Evolutionary conservation across 2,113 vertebrate genomes (phyloP).

Genomic region (Speoplatyrhinus poulsoni): DNA sequence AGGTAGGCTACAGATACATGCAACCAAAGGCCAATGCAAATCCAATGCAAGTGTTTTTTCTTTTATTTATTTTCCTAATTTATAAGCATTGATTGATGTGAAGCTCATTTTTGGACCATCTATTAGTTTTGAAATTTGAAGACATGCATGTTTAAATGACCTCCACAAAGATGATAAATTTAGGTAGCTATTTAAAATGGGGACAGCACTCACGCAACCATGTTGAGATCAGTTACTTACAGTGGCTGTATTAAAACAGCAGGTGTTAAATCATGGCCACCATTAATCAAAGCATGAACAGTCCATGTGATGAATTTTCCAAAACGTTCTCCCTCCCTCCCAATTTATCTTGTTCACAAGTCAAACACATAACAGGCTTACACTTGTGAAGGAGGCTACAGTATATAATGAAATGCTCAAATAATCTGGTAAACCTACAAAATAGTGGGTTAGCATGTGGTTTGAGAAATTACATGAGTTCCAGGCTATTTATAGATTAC

Average conservation of each 20-base stretch:
- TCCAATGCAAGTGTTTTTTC: background rate
- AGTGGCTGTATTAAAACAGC: constrained; percentile 78
- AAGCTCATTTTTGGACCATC: background rate
- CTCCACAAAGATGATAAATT: constrained; percentile 81
- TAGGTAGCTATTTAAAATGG: constrained; percentile 80
- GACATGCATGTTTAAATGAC: constrained; percentile 60
- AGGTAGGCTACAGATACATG: no score
- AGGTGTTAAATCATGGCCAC: constrained; percentile 81
- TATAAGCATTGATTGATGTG: constrained; percentile 1
- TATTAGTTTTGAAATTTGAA: constrained; percentile 32
- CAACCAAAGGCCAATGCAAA: background rate
- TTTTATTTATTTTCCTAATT: background rate
- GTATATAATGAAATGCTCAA: constrained; percentile 25
- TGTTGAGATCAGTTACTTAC: constrained; percentile 82
- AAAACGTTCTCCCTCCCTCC: constrained; percentile 9
- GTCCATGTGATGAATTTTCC: constrained; percentile 26
- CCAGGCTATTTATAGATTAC: no score
- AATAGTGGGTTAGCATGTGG: no score
- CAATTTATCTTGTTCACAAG: background rate
- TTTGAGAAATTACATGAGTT: no score
- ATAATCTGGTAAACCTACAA: constrained; percentile 5
- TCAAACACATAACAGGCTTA: constrained; percentile 21
- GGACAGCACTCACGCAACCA: constrained; percentile 72
- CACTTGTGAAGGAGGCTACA: constrained; percentile 16
- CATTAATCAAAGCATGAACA: constrained; percentile 70